Percentiles rank a stretch among this genome's conserved stretches.
These are phyloP conservation scores for Brachyhypopomus occidentalis DNA, from an alignment of 2,113 vertebrate species.

Conservation along the genomic window DNA sequence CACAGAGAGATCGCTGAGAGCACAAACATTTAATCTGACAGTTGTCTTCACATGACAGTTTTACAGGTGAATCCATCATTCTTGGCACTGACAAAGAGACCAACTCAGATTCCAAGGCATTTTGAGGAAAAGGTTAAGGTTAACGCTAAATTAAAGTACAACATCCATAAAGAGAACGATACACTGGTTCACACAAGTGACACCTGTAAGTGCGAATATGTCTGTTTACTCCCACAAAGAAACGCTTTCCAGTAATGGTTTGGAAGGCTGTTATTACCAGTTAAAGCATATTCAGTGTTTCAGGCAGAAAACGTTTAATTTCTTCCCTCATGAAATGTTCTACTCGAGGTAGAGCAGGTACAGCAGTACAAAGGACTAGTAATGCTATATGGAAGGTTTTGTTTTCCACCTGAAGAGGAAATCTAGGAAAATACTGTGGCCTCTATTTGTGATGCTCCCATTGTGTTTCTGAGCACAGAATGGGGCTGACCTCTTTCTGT, in stretches of 20 bases:
- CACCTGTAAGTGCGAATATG: neutral
- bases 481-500: slow-evolving; percentile 38
- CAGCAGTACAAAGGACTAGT: slow-evolving; percentile 25
- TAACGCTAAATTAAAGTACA: neutral
- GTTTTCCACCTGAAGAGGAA: slow-evolving; percentile 25
- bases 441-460: slow-evolving; percentile 37
- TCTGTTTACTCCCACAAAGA: neutral
- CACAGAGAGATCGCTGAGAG: slow-evolving; percentile 12
- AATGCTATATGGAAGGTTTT: slow-evolving; percentile 26
- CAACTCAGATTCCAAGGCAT: neutral
- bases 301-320: neutral
- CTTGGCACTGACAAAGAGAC: slow-evolving; percentile 20
- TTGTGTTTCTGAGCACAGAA: slow-evolving; percentile 19
- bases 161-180: slow-evolving; percentile 4
- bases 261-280: neutral
- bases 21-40: slow-evolving; percentile 31
- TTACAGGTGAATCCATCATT: slow-evolving; percentile 19
- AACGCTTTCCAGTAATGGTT: neutral
- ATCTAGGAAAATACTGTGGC: slow-evolving; percentile 9
- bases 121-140: neutral
- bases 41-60: slow-evolving; percentile 6
- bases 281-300: neutral
- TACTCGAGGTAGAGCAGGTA: neutral
- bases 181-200: neutral
- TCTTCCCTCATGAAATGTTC: neutral